Conservation (phyloP, 1,140 invertebrate species). For the Apis laboriosa region DNA sequence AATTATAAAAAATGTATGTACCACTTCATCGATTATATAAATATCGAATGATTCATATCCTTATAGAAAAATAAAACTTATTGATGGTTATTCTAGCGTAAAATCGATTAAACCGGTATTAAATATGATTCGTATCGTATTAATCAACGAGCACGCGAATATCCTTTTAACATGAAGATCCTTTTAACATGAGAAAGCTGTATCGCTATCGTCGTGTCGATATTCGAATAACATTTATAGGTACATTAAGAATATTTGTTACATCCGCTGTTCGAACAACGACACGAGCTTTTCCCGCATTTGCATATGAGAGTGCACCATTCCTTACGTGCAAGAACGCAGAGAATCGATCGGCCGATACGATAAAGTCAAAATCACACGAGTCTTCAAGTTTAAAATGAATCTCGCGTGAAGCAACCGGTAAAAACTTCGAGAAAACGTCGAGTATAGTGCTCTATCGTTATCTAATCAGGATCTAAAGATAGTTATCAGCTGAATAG, state of each 20-base stretch:
- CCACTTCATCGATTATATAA: too few relatives aligned
- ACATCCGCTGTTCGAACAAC: not conserved
- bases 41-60: not conserved
- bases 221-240: not conserved
- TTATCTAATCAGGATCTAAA: constrained; percentile 18
- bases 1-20: not conserved
- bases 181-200: too few relatives aligned
- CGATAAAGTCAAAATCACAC: constrained; percentile 6
- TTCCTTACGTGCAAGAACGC: not conserved
- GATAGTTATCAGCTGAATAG: not conserved
- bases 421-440: constrained; percentile 7
- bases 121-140: not conserved
- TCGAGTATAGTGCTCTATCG: not conserved
- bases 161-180: not conserved
- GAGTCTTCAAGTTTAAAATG: not conserved
- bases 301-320: not conserved
- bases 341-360: not conserved
- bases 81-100: not conserved
- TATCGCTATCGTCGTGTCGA: not conserved
- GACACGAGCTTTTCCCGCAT: not conserved
- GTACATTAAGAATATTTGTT: not conserved
- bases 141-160: not conserved
- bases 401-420: not conserved
- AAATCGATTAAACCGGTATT: not conserved
- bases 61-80: not conserved